phyloP scores from a whole-genome alignment of 2,888 invertebrate genomes.

The Euspilapteryx auroguttella region DNA sequence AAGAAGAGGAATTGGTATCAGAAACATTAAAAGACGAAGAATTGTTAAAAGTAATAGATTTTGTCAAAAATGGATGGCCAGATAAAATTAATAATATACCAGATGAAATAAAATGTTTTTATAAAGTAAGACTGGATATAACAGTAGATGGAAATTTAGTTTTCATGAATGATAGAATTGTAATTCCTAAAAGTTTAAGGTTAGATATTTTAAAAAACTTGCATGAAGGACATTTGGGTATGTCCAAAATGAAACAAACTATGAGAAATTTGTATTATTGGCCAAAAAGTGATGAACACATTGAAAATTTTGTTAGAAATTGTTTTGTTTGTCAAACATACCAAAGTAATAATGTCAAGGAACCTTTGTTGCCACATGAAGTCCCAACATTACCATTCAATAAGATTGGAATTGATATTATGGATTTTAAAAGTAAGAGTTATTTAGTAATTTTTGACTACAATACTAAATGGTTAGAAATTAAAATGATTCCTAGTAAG shows the following conservation, averaged over 20 bases:
- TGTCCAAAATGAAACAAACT: slow-evolving; percentile 15
- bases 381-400: slow-evolving; percentile 8
- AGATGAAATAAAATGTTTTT: slow-evolving; percentile 6
- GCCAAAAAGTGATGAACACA: no score
- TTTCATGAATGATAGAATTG: slow-evolving; percentile 8
- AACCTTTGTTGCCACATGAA: slow-evolving; percentile 8
- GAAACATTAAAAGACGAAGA: slow-evolving; percentile 2
- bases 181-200: slow-evolving; percentile 7
- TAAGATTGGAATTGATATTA: slow-evolving; percentile 7
- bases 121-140: slow-evolving; percentile 8
- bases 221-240: slow-evolving; percentile 14
- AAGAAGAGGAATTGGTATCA: slow-evolving; percentile 7
- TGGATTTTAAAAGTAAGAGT: slow-evolving; percentile 7
- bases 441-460: slow-evolving; percentile 7
- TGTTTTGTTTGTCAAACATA: no score
- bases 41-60: slow-evolving; percentile 4
- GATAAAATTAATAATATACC: slow-evolving; percentile 5
- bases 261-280: slow-evolving; percentile 8
- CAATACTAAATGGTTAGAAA: slow-evolving; percentile 3
- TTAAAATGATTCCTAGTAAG: slow-evolving; percentile 7
- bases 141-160: slow-evolving; percentile 7
- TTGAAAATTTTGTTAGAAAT: no score
- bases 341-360: slow-evolving; percentile 9
- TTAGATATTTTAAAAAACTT: slow-evolving; percentile 10
- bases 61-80: slow-evolving; percentile 8